Evolutionary conservation across 1,140 invertebrate species (phyloP).

Genomic region (Drosophila seguyi): DNA sequence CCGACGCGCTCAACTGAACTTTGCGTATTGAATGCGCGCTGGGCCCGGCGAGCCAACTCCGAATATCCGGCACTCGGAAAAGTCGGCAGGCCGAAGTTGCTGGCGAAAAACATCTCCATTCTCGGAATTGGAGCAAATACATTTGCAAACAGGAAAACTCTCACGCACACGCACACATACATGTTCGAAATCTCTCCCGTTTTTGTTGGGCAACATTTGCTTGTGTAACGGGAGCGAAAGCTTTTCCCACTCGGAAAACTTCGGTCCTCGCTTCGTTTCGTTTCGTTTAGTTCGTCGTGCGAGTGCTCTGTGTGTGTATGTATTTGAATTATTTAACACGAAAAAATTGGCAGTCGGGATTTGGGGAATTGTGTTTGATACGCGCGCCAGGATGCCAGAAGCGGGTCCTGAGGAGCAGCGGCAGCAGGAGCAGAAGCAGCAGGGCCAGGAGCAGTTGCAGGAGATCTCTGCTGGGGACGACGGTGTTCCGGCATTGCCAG

Average conservation of each 20-base stretch:
- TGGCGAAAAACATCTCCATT: conserved; percentile 21
- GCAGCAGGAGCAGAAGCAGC: neutral
- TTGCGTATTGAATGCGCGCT: conserved; percentile 76
- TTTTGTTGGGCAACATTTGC: conserved; percentile 40
- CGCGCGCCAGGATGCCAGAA: conserved; percentile 34
- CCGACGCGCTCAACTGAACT: conserved; percentile 83
- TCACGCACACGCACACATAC: conserved; percentile 23
- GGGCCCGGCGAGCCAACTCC: conserved; percentile 38
- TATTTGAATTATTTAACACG: conserved; percentile 67
- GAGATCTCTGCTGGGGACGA: conserved; percentile 27
- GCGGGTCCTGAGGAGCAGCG: neutral
- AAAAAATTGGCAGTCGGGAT: conserved; percentile 79
- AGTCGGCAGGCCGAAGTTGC: conserved; percentile 45
- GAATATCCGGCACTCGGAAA: conserved; percentile 42
- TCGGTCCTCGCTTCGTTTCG: conserved; percentile 21
- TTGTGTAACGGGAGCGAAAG: conserved; percentile 68
- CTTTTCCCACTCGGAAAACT: conserved; percentile 53
- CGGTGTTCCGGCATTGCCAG: conserved; percentile 63
- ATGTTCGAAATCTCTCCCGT: conserved; percentile 47
- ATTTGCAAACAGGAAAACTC: conserved; percentile 39
- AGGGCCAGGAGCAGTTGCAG: neutral
- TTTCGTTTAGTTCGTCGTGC: conserved; percentile 12
- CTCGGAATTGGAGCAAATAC: conserved; percentile 75
- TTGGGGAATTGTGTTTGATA: conserved; percentile 71
- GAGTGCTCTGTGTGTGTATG: conserved; percentile 36